Conservation (phyloP, 2,888 invertebrate species). For the Rhimphoctona megacephalus region DNA sequence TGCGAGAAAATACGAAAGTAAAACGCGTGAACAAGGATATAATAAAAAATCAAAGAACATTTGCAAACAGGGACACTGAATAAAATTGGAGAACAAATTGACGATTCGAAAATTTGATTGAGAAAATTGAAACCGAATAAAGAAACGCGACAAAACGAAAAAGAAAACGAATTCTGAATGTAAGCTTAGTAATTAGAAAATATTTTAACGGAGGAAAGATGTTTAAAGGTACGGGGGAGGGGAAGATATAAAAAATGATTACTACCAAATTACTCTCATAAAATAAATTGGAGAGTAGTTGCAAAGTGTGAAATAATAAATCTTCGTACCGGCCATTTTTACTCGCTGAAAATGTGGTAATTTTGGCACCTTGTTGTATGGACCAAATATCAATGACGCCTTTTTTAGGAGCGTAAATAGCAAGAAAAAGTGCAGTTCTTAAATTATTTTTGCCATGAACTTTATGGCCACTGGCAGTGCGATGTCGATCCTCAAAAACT, state of each 20-base stretch:
- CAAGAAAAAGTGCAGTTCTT: slow-evolving; percentile 92
- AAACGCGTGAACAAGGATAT: no score
- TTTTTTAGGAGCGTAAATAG: slow-evolving; percentile 96
- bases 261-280: background rate
- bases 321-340: slow-evolving; percentile 89
- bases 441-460: slow-evolving; percentile 77
- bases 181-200: background rate
- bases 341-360: slow-evolving; percentile 95
- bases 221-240: background rate
- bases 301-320: background rate
- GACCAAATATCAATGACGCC: slow-evolving; percentile 97
- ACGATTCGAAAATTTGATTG: no score
- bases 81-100: no score
- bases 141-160: no score
- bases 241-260: no score
- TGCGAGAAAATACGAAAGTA: no score
- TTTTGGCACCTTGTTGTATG: slow-evolving; percentile 94
- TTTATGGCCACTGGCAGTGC: slow-evolving; percentile 60
- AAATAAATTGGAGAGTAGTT: background rate
- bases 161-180: no score
- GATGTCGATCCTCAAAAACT: slow-evolving; percentile 88
- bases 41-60: no score
- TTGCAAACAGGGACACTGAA: no score
- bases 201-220: background rate
- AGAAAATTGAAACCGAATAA: no score